Percentiles rank a stretch among this genome's conserved stretches.
Evolutionary conservation across 2,113 vertebrate genomes (phyloP).

Genomic region (Arenaria interpres): DNA sequence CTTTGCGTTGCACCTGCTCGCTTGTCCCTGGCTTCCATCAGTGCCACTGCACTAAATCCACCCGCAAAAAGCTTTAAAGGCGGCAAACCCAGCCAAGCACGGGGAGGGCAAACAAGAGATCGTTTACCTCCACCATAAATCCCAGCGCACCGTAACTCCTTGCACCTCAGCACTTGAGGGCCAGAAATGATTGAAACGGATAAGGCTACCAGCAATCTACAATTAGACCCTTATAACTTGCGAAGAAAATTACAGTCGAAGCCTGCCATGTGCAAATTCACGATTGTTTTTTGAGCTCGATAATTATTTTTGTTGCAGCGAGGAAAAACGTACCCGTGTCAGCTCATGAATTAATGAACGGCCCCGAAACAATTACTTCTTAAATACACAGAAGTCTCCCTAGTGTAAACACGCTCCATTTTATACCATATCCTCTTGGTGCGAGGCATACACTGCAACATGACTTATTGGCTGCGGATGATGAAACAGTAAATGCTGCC

Average conservation of each 20-base stretch:
- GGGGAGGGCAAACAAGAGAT: slow-evolving; percentile 36
- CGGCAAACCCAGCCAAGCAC: background rate
- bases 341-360: slow-evolving; percentile 61
- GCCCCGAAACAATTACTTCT: slow-evolving; percentile 72
- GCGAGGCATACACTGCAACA: slow-evolving; percentile 4
- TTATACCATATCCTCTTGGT: slow-evolving; percentile 46
- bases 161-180: background rate
- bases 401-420: slow-evolving; percentile 61
- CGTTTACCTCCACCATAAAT: slow-evolving; percentile 36
- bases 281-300: background rate
- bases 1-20: background rate
- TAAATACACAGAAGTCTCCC: slow-evolving; percentile 65
- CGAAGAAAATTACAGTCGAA: background rate
- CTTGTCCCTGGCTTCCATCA: slow-evolving; percentile 44
- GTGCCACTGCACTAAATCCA: slow-evolving; percentile 40
- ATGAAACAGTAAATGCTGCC: slow-evolving; percentile 42
- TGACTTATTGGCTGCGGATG: slow-evolving; percentile 62
- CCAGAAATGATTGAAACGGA: background rate
- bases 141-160: slow-evolving; percentile 3
- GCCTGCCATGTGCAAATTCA: background rate
- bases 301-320: slow-evolving; percentile 52
- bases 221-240: slow-evolving; percentile 35
- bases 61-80: background rate
- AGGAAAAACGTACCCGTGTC: slow-evolving; percentile 4
- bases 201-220: background rate